A percentile compares a stretch with the other conserved stretches of the same genome.
Evolutionary conservation across 2,113 vertebrate genomes (phyloP).

Genomic region (Sceloporus tristichus): DNA sequence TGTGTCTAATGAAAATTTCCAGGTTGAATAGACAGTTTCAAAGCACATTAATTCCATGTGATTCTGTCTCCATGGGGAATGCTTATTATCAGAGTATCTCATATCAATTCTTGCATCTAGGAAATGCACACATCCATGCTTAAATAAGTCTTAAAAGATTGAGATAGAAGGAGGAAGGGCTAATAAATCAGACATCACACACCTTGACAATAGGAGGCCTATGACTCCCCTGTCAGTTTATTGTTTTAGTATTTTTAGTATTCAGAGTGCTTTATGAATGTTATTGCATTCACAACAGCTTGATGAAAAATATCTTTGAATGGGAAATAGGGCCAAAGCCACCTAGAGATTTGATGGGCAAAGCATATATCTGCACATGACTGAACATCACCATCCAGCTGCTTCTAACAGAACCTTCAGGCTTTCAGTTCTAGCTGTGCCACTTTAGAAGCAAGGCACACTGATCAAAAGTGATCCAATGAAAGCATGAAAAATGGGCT

Average conservation of each 20-base stretch:
- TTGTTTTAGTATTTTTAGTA: background rate
- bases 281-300: background rate
- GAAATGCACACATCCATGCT: background rate
- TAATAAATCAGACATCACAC: background rate
- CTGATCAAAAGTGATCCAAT: background rate
- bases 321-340: background rate
- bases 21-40: constrained; percentile 30
- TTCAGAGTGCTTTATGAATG: constrained; percentile 4
- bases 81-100: constrained; percentile 2
- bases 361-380: background rate
- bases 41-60: constrained; percentile 22
- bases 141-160: constrained; percentile 3
- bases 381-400: background rate
- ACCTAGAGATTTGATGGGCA: background rate
- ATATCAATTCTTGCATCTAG: background rate
- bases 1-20: constrained; percentile 37
- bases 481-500: background rate
- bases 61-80: background rate
- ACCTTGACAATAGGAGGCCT: background rate
- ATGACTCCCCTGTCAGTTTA: background rate
- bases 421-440: background rate
- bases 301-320: background rate
- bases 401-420: background rate
- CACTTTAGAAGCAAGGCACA: background rate
- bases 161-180: background rate